phyloP scores from a whole-genome alignment of 1,140 invertebrate genomes.

The Ptiloglossa arizonensis region DNA sequence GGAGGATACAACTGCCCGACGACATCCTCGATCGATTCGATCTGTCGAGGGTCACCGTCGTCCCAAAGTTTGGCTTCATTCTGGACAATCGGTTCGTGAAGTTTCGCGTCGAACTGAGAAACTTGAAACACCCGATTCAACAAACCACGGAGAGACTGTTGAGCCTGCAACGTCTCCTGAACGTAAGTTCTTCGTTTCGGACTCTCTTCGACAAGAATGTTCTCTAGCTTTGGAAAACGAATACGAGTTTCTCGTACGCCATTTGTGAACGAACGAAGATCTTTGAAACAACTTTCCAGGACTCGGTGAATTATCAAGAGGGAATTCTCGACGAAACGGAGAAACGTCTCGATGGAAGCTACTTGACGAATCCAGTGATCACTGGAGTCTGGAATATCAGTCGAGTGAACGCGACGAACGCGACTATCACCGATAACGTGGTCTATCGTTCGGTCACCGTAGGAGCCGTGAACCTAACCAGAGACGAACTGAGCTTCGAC shows the following conservation, averaged over 20 bases:
- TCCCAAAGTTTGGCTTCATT: slow-evolving; percentile 72
- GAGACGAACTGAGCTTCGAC: slow-evolving; percentile 49
- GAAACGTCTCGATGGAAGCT: slow-evolving; percentile 40
- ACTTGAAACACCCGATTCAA: slow-evolving; percentile 42
- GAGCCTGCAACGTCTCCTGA: slow-evolving; percentile 50
- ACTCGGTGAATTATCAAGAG: slow-evolving; percentile 62
- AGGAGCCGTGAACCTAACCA: slow-evolving; percentile 24
- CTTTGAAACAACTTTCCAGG: slow-evolving; percentile 40
- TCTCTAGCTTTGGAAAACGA: too few species aligned
- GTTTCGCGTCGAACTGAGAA: slow-evolving; percentile 54
- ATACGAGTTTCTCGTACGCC: too few species aligned
- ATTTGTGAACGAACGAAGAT: too few species aligned
- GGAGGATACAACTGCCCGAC: slow-evolving; percentile 53
- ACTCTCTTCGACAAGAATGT: too few species aligned
- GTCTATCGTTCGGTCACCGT: slow-evolving; percentile 44
- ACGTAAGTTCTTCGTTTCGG: slow-evolving; percentile 49
- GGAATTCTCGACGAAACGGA: slow-evolving; percentile 55
- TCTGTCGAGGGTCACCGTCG: slow-evolving; percentile 61
- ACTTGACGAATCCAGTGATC: slow-evolving; percentile 41
- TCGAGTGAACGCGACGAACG: slow-evolving; percentile 31
- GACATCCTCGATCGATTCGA: slow-evolving; percentile 56
- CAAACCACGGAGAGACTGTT: slow-evolving; percentile 58
- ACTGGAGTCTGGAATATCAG: slow-evolving; percentile 58
- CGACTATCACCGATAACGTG: slow-evolving; percentile 37
- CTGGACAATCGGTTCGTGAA: slow-evolving; percentile 60